Percentiles rank a stretch among this genome's conserved stretches.
Conservation (phyloP, 64 coral and sea anemone species). For the Montipora cactus region DNA sequence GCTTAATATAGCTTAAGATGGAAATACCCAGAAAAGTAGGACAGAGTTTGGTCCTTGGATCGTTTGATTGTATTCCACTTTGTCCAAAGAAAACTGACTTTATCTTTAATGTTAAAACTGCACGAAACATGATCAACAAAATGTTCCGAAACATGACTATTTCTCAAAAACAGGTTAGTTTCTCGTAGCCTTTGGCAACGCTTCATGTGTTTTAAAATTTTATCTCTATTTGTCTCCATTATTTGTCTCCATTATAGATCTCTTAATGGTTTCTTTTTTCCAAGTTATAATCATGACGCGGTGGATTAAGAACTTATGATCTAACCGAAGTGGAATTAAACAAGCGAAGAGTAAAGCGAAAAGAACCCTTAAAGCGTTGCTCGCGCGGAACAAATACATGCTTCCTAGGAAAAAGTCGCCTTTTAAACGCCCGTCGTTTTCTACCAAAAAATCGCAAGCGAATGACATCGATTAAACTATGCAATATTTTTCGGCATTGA, state of each 20-base stretch:
- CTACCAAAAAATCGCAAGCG: not conserved
- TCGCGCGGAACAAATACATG: not conserved
- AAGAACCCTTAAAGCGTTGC: not conserved
- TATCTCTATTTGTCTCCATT: not conserved
- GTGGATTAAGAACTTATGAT: not conserved
- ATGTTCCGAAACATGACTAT: not conserved
- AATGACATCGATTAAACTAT: too few relatives aligned
- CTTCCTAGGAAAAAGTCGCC: not conserved
- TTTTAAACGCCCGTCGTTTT: not conserved
- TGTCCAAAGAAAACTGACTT: not conserved
- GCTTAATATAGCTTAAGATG: not conserved
- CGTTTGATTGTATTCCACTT: not conserved
- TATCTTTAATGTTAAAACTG: not conserved
- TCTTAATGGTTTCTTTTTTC: not conserved
- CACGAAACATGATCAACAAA: conserved; percentile 24
- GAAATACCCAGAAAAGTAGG: not conserved
- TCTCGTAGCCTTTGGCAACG: not conserved
- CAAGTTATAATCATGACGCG: not conserved
- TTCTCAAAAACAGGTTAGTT: conserved; percentile 3
- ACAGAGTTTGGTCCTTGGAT: not conserved
- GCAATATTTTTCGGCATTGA: too few relatives aligned
- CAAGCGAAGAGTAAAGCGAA: not conserved
- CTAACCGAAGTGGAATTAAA: conserved; percentile 23
- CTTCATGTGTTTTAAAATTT: not conserved
- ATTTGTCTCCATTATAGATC: not conserved